Evolutionary conservation across 2,888 invertebrate genomes (phyloP).

Genomic region (Dolichopus griseipennis): DNA sequence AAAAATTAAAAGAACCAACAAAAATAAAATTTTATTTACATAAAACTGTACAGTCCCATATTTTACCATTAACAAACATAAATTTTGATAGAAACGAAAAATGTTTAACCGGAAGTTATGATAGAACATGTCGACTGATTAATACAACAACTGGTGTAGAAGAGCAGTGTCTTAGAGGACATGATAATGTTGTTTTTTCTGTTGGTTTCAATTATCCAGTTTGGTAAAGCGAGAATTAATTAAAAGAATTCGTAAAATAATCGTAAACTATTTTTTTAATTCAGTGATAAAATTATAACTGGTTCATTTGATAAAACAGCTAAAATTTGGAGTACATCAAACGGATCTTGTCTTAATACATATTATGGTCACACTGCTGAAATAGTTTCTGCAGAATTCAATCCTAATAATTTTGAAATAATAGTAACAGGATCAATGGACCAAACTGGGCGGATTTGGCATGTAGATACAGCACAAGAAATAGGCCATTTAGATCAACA

Average conservation of each 20-base stretch:
- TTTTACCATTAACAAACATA: constrained; percentile 63
- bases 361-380: constrained; percentile 69
- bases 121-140: constrained; percentile 75
- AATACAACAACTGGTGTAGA: constrained; percentile 61
- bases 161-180: constrained; percentile 59
- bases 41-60: constrained; percentile 57
- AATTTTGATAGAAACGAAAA: constrained; percentile 61
- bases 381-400: constrained; percentile 62
- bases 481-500: constrained; percentile 56
- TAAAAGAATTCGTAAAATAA: neutral
- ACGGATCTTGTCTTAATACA: constrained; percentile 57
- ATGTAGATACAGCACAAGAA: constrained; percentile 57
- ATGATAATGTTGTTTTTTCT: constrained; percentile 73
- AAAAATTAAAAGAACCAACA: constrained; percentile 52
- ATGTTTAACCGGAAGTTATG: constrained; percentile 75
- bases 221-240: too few species aligned
- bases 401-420: constrained; percentile 50
- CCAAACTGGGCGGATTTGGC: constrained; percentile 61
- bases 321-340: constrained; percentile 61
- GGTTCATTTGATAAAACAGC: constrained; percentile 75
- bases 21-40: constrained; percentile 58
- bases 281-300: constrained; percentile 61
- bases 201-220: constrained; percentile 68
- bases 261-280: constrained; percentile 4
- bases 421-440: constrained; percentile 73